phyloP scores from a whole-genome alignment of 2,797 vertebrate genomes.

The Siniperca obscura region DNA sequence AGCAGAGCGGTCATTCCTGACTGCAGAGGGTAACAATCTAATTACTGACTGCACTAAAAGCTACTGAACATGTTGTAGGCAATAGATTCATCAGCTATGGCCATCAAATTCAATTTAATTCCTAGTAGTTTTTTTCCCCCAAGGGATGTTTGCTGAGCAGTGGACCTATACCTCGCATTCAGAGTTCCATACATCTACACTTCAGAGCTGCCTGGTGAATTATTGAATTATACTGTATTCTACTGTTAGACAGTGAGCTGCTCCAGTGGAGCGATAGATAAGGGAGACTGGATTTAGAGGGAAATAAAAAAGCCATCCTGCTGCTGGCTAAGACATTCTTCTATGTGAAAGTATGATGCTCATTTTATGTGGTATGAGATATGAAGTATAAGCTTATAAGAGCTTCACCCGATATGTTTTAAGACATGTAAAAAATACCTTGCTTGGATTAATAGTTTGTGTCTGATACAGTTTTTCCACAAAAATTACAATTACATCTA shows the following conservation, averaged over 20 bases:
- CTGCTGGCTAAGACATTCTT: background rate
- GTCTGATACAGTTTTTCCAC: background rate
- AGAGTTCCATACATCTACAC: slow-evolving; percentile 7
- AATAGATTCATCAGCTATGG: background rate
- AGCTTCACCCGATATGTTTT: background rate
- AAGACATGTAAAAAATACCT: background rate
- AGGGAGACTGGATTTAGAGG: background rate
- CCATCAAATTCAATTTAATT: background rate
- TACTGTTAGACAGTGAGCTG: slow-evolving; percentile 5
- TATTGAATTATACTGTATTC: background rate
- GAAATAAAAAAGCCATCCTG: background rate
- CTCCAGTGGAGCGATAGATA: background rate
- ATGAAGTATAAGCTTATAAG: background rate
- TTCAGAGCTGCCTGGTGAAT: background rate
- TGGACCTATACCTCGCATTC: background rate
- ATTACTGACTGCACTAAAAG: slow-evolving; percentile 21
- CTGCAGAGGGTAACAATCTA: slow-evolving; percentile 15
- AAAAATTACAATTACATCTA: background rate
- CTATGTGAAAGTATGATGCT: background rate
- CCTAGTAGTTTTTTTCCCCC: background rate
- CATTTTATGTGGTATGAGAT: background rate
- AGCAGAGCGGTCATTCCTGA: slow-evolving; percentile 24
- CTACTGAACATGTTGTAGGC: background rate
- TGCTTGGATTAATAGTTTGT: background rate
- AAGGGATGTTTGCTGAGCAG: background rate